phyloP scores from a whole-genome alignment of 1,140 invertebrate genomes.

The Penaeus chinensis region DNA sequence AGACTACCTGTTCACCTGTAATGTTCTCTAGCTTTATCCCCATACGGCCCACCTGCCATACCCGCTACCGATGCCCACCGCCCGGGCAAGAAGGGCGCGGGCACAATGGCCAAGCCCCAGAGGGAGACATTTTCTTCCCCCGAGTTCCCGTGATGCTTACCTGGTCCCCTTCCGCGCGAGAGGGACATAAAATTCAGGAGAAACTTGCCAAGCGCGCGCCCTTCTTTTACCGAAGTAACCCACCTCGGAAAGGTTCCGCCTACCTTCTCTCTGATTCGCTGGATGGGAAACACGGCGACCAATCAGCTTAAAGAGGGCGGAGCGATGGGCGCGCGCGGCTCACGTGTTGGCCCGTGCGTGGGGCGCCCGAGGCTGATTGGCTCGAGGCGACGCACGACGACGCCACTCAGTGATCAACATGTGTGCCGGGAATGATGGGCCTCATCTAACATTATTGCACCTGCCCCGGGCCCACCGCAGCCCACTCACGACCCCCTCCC shows the following conservation, averaged over 20 bases:
- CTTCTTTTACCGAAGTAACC: constrained; percentile 3
- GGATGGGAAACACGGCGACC: neutral
- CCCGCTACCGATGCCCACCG: constrained; percentile 56
- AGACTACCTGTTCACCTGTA: constrained; percentile 62
- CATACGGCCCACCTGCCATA: constrained; percentile 61
- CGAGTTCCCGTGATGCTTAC: constrained; percentile 30
- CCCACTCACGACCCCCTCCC: constrained; percentile 43
- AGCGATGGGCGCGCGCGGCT: constrained; percentile 42
- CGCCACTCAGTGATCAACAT: constrained; percentile 52
- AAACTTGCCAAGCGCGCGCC: neutral
- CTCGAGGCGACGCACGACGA: constrained; percentile 50
- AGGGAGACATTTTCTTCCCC: constrained; percentile 46
- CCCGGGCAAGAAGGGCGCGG: constrained; percentile 42
- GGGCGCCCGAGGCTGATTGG: constrained; percentile 56
- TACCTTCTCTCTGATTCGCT: constrained; percentile 20
- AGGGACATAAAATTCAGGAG: constrained; percentile 17
- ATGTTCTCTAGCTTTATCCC: constrained; percentile 62
- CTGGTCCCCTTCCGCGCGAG: neutral
- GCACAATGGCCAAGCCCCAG: neutral
- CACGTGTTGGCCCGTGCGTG: constrained; percentile 62
- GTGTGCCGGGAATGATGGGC: constrained; percentile 50
- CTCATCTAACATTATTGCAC: constrained; percentile 58
- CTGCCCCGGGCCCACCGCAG: constrained; percentile 32
- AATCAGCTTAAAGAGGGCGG: constrained; percentile 34
- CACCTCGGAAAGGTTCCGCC: constrained; percentile 17